phyloP scores from a whole-genome alignment of 2,797 vertebrate species.

The Sparidentex hasta region DNA sequence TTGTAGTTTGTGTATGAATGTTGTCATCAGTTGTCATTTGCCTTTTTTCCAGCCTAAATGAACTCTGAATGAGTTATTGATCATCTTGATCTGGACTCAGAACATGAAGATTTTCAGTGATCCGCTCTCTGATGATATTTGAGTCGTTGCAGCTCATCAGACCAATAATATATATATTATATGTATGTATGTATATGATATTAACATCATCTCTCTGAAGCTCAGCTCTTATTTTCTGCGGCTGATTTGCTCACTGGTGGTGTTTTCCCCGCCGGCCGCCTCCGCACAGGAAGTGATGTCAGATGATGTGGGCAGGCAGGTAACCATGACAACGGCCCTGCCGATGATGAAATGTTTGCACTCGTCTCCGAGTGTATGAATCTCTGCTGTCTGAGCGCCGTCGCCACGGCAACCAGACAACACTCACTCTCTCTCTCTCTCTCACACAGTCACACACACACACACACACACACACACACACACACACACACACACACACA shows the following conservation, averaged over 20 bases:
- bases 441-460: conserved; percentile 4
- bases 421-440: neutral
- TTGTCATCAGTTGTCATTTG: no score
- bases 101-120: no score
- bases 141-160: no score
- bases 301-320: conserved; percentile 65
- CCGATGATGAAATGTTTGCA: conserved; percentile 71
- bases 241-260: conserved; percentile 35
- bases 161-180: no score
- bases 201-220: no score
- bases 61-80: no score
- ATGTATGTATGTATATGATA: no score
- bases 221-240: neutral
- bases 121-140: no score
- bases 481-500: no score
- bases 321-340: conserved; percentile 62
- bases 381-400: conserved; percentile 20
- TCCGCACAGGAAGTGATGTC: conserved; percentile 71
- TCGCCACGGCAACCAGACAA: conserved; percentile 41
- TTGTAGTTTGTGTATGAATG: no score
- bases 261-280: conserved; percentile 67
- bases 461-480: conserved; percentile 15
- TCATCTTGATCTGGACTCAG: no score
- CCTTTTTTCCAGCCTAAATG: no score
- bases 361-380: conserved; percentile 35